Evolutionary conservation across 92 coral and sea anemone genomes (phyloP), one percentile per base, ranked within the genome.

Genomic region (Diadumene lineata): DNA sequence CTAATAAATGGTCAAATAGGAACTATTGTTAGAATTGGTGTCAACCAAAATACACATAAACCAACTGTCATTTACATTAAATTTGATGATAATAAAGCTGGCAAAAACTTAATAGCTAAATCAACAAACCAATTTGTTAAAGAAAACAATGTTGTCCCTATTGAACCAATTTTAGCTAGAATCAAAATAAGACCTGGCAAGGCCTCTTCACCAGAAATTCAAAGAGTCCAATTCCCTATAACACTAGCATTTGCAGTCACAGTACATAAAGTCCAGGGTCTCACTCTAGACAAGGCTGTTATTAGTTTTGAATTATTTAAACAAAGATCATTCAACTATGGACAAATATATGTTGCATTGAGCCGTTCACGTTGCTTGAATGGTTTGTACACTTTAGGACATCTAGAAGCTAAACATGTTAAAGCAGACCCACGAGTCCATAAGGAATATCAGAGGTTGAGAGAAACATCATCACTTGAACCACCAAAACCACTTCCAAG

Each of bases 51-150:
- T 33, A 79, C 34, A 22, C 50, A 82, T 56, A 81, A 71, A 19
- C 82, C 90, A 30, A 21, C 74, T 26, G 66, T 69, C 21, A 56
- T 91, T 7, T 87, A 84, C 69, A 68, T 90, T 10, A 87, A 81
- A 51, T 84, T 91, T 84, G 93, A 91, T 79, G 93, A 87, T 69
- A 34, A 32, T 16, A 51, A 58, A 26, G 96, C 92, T 43, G 92
- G 92, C 2, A 50, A 64, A n/a, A 33, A 18, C 23, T 0, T 78
- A 31, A 83, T 90, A 3, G 17, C 69, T 3, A 87, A 78, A 4
- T 1, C 64, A 43, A 67, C 23, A 38, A 46, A 81, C 26, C 1
- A 56, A 2, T 88, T 66, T 81, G 86, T 76, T 8, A 84, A 29
- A 84, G 84, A 87, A 50, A 68, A 88, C 57, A 65, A 51, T 19